Conservation (phyloP, 23 tunicate genomes). For the Clavelina lepadiformis region DNA sequence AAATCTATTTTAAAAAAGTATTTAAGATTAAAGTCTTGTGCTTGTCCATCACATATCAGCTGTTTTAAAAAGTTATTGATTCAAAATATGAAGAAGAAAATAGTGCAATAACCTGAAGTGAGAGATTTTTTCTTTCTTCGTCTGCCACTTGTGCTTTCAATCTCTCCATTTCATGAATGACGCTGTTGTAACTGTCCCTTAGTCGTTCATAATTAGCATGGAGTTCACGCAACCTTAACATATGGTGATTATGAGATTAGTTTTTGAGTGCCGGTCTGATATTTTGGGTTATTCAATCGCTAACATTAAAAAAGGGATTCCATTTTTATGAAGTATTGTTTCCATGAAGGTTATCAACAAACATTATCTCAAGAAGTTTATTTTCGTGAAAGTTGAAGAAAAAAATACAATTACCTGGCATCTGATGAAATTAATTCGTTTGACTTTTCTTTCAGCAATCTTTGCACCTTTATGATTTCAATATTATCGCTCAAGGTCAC, state of each 20-base stretch:
- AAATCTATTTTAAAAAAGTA: too few relatives aligned
- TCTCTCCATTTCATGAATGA: conserved; percentile 51
- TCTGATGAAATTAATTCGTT: conserved; percentile 41
- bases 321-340: too few relatives aligned
- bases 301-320: too few relatives aligned
- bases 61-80: too few relatives aligned
- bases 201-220: conserved; percentile 42
- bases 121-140: conserved; percentile 31
- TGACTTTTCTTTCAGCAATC: conserved; percentile 77
- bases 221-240: conserved; percentile 53
- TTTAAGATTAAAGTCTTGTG: too few relatives aligned
- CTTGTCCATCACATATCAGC: too few relatives aligned
- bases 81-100: too few relatives aligned
- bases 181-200: conserved; percentile 38
- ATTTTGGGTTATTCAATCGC: background rate
- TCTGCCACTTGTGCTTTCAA: conserved; percentile 31
- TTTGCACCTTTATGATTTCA: conserved; percentile 63
- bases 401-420: conserved; percentile 30
- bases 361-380: too few relatives aligned
- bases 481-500: conserved; percentile 64
- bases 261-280: background rate
- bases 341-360: too few relatives aligned
- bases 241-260: background rate
- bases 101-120: conserved; percentile 68
- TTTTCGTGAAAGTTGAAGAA: background rate